phyloP scores from a whole-genome alignment of 2,888 invertebrate species.

The Griposia aprilina region DNA sequence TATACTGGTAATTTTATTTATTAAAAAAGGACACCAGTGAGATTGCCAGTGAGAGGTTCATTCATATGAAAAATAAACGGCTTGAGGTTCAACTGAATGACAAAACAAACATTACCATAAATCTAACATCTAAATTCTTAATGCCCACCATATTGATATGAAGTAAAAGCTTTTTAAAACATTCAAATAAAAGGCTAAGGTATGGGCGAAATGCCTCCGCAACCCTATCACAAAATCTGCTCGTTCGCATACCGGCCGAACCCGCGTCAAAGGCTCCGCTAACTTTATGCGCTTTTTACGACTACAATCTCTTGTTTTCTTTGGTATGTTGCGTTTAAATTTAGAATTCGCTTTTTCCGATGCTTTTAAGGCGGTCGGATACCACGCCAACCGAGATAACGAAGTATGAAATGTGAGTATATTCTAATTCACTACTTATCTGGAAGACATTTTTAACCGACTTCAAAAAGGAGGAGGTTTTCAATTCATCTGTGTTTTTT shows the following conservation, averaged over 20 bases:
- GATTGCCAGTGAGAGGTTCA: too few species aligned
- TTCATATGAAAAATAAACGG: conserved; percentile 18
- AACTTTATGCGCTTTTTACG: conserved; percentile 76
- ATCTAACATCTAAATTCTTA: conserved; percentile 55
- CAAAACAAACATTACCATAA: conserved; percentile 52
- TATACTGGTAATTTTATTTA: background rate
- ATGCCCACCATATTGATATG: conserved; percentile 42
- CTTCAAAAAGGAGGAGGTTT: too few species aligned
- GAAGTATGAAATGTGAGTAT: conserved; percentile 13
- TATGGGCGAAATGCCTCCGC: conserved; percentile 58
- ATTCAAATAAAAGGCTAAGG: conserved; percentile 56
- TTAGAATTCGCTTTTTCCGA: conserved; percentile 76
- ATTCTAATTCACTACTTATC: conserved; percentile 15
- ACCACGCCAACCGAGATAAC: conserved; percentile 29
- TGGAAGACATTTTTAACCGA: background rate
- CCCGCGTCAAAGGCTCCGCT: conserved; percentile 67
- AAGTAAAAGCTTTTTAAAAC: conserved; percentile 54
- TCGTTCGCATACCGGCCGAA: conserved; percentile 54
- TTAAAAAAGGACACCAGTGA: too few species aligned
- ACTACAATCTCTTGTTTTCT: conserved; percentile 71
- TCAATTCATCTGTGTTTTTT: too few species aligned
- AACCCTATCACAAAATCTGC: conserved; percentile 59
- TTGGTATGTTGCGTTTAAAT: conserved; percentile 74
- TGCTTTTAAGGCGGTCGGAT: conserved; percentile 55
- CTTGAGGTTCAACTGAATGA: conserved; percentile 6